A percentile compares a stretch with the other conserved stretches of the same genome.
These are phyloP conservation scores for Salmo trutta DNA, from an alignment of 2,797 vertebrate species.

Conservation along the genomic window DNA sequence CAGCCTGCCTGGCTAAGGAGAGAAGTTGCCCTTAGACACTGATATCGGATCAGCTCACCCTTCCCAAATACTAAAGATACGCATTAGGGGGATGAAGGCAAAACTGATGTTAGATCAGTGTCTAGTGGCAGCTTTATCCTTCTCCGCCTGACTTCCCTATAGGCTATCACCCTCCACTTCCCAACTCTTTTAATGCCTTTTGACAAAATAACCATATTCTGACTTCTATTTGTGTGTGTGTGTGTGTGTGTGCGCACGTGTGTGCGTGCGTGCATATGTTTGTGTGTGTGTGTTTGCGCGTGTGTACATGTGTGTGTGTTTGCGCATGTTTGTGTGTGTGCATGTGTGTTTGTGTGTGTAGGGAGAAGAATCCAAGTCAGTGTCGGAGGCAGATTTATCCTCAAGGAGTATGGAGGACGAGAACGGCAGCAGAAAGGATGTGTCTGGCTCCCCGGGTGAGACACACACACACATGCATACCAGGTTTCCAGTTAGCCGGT, in stretches of 20 bases:
- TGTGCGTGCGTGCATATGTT: slow-evolving; percentile 5
- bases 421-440: slow-evolving; percentile 84
- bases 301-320: slow-evolving; percentile 1
- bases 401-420: slow-evolving; percentile 86
- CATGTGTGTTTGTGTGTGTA: slow-evolving; percentile 63
- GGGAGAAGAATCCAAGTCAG: slow-evolving; percentile 90
- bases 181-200: background rate
- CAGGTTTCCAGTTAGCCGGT: too few species aligned
- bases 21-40: slow-evolving; percentile 46
- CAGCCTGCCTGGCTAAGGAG: slow-evolving; percentile 29
- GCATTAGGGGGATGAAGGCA: background rate
- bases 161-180: background rate
- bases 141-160: slow-evolving; percentile 14
- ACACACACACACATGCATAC: slow-evolving; percentile 33
- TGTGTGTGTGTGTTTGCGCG: background rate
- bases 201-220: background rate
- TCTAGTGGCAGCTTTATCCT: slow-evolving; percentile 48
- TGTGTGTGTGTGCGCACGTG: background rate
- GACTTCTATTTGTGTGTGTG: slow-evolving; percentile 7
- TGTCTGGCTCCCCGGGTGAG: slow-evolving; percentile 86
- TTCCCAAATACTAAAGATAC: background rate
- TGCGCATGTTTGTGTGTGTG: slow-evolving; percentile 4
- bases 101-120: slow-evolving; percentile 33
- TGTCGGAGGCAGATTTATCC: slow-evolving; percentile 87
- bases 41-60: slow-evolving; percentile 37